Evolutionary conservation across 2,113 vertebrate species (phyloP).

Genomic region (Climacteris rufus): DNA sequence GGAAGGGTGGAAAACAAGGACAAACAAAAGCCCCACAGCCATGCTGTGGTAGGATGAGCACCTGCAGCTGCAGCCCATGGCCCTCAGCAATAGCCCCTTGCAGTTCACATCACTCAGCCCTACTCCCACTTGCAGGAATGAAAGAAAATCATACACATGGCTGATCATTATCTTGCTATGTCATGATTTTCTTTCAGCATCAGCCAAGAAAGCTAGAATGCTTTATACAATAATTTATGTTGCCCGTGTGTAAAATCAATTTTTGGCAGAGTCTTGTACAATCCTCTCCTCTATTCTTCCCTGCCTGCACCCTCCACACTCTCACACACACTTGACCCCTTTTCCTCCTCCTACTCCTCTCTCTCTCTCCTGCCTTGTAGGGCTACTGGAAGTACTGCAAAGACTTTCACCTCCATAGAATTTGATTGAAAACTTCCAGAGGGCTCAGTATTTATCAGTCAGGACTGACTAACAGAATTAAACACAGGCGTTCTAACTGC

Average conservation of each 20-base stretch:
- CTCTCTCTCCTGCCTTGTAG: not conserved
- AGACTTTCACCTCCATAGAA: not conserved
- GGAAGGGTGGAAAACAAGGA: not conserved
- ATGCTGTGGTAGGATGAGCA: not conserved
- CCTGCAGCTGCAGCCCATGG: not conserved
- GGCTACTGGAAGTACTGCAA: not conserved
- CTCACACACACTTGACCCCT: no score
- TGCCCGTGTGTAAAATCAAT: not conserved
- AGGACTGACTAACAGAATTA: not conserved
- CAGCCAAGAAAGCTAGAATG: not conserved
- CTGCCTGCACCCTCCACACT: not conserved
- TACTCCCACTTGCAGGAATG: not conserved
- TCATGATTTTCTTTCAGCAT: not conserved
- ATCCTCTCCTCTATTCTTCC: not conserved
- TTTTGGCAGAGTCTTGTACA: not conserved
- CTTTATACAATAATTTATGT: not conserved
- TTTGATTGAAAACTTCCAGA: not conserved
- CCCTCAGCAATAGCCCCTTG: not conserved
- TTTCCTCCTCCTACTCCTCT: not conserved
- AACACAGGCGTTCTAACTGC: no score
- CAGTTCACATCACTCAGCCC: not conserved
- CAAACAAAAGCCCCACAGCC: not conserved
- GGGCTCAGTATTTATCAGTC: not conserved
- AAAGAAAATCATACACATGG: rapidly evolving
- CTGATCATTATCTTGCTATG: rapidly evolving